Evolutionary conservation across 2,113 vertebrate species (phyloP).

Genomic region (Sinocyclocheilus anophthalmus): DNA sequence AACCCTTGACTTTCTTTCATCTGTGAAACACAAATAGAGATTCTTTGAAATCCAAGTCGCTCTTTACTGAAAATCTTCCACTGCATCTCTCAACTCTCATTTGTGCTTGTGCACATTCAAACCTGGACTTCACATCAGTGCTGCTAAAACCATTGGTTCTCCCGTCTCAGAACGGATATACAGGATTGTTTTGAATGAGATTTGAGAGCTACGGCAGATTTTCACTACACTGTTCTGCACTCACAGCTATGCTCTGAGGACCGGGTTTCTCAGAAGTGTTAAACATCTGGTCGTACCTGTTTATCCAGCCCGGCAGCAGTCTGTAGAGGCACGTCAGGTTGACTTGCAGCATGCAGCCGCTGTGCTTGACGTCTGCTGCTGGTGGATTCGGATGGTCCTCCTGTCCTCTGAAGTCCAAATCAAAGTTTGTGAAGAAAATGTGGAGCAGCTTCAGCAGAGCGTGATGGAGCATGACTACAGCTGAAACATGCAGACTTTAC

Average conservation of each 20-base stretch:
- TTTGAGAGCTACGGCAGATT: background rate
- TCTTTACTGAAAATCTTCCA: too few relatives aligned
- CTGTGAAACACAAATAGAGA: too few relatives aligned
- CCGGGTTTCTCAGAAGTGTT: background rate
- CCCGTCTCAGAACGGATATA: background rate
- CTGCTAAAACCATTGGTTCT: too few relatives aligned
- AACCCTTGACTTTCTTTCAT: too few relatives aligned
- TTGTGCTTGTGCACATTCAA: too few relatives aligned
- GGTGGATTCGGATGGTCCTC: background rate
- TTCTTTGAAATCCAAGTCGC: too few relatives aligned
- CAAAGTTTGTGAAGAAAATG: slow-evolving; percentile 74
- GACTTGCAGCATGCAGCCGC: slow-evolving; percentile 66
- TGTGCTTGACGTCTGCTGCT: slow-evolving; percentile 43
- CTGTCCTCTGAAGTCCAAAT: slow-evolving; percentile 63
- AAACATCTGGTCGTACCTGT: slow-evolving; percentile 50
- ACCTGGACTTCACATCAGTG: too few relatives aligned
- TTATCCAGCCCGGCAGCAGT: slow-evolving; percentile 63
- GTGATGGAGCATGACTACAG: slow-evolving; percentile 62
- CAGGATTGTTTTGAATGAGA: background rate
- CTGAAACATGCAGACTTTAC: slow-evolving; percentile 55
- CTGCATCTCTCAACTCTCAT: too few relatives aligned
- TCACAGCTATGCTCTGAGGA: background rate
- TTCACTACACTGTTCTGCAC: background rate
- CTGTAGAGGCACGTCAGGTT: slow-evolving; percentile 66
- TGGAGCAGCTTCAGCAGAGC: slow-evolving; percentile 68